These are phyloP conservation scores for Trachelus stipa DNA, from an alignment of 2,888 invertebrate species.

Conservation along the genomic window DNA sequence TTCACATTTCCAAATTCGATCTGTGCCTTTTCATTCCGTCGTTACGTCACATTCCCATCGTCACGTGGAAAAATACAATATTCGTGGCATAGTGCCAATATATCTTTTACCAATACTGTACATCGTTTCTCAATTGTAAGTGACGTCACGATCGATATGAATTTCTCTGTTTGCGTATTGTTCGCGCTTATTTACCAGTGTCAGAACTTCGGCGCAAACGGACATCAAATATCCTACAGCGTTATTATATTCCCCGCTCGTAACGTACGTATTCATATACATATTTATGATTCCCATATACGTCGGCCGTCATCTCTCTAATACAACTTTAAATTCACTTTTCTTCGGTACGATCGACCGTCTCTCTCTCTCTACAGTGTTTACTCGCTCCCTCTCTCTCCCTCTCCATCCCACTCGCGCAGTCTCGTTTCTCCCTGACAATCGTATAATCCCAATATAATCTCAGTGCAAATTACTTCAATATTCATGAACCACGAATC, in stretches of 20 bases:
- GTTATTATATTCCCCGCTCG: not conserved
- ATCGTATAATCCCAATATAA: slow-evolving; percentile 6
- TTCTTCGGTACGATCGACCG: not conserved
- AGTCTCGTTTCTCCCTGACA: not conserved
- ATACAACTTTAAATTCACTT: slow-evolving; percentile 1
- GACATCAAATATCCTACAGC: not conserved
- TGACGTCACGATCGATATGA: not conserved
- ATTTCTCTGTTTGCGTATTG: not conserved
- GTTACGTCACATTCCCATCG: too few relatives aligned
- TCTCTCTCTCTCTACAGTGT: not conserved
- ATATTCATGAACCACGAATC: slow-evolving; percentile 1
- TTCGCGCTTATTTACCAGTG: not conserved
- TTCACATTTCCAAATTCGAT: too few relatives aligned
- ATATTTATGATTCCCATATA: not conserved
- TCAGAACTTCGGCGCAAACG: not conserved
- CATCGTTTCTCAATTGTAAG: too few relatives aligned
- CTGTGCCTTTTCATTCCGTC: too few relatives aligned
- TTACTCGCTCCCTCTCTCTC: not conserved
- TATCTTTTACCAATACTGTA: too few relatives aligned
- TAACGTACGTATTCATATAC: not conserved
- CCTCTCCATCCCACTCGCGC: not conserved
- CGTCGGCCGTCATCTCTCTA: not conserved
- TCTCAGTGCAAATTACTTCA: slow-evolving; percentile 1
- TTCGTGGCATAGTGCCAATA: too few relatives aligned
- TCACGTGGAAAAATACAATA: too few relatives aligned